These are phyloP conservation scores for Rhagologus leucostigma DNA, from an alignment of 2,113 vertebrate genomes.

Conservation along the genomic window DNA sequence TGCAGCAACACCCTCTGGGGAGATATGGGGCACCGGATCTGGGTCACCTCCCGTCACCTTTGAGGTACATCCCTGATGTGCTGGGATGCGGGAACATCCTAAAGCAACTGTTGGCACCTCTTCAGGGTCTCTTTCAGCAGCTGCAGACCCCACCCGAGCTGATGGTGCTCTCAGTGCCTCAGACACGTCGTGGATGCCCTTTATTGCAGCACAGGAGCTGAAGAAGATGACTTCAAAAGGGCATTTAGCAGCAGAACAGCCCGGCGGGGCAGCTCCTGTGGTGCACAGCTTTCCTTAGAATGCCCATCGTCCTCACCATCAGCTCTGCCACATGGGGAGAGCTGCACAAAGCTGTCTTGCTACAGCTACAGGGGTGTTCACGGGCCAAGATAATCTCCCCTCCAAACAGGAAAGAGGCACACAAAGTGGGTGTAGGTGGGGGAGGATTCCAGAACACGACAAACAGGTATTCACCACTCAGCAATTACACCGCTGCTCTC, in stretches of 20 bases:
- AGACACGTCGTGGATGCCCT: accelerated
- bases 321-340: not conserved
- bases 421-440: not conserved
- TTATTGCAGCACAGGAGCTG: not conserved
- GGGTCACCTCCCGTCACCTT: not conserved
- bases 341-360: not conserved
- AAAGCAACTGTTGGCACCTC: not conserved
- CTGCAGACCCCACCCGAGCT: not conserved
- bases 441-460: not conserved
- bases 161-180: not conserved
- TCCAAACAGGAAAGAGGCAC: not conserved
- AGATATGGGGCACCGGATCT: not conserved
- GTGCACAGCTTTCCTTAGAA: not conserved
- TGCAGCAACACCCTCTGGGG: not conserved
- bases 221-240: not conserved
- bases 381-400: not conserved
- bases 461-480: not conserved
- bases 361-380: not conserved
- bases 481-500: not conserved
- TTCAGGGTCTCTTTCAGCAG: not conserved
- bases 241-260: not conserved
- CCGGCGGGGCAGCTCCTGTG: not conserved
- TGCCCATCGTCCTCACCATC: not conserved
- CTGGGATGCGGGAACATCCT: not conserved
- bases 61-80: not conserved